These are phyloP conservation scores for Actinostola sp. DNA, from an alignment of 92 coral and sea anemone genomes.

Conservation along the genomic window DNA sequence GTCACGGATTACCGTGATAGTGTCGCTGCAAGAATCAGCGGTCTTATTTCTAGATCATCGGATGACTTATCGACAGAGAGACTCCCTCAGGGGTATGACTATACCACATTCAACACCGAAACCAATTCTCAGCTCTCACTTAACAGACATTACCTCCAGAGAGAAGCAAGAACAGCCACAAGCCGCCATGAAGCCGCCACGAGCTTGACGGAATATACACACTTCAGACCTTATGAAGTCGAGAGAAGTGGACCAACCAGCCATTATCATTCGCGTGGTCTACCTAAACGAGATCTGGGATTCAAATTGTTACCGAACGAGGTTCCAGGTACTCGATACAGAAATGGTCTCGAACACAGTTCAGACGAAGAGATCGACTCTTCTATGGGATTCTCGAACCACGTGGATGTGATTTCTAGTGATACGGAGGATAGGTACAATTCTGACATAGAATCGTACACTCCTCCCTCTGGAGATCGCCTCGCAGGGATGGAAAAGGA, in stretches of 20 bases:
- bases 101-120: background rate
- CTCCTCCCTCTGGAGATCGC: constrained; percentile 56
- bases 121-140: constrained; percentile 10
- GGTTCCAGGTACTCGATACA: constrained; percentile 25
- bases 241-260: background rate
- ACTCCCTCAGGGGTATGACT: background rate
- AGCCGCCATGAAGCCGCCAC: background rate
- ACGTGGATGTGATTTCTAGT: constrained; percentile 53
- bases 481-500: constrained; percentile 69
- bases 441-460: constrained; percentile 71
- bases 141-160: constrained; percentile 17
- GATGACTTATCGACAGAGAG: constrained; percentile 19
- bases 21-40: constrained; percentile 35
- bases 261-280: constrained; percentile 1
- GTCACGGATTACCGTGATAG: constrained; percentile 21
- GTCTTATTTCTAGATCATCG: constrained; percentile 39
- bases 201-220: constrained; percentile 1
- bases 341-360: constrained; percentile 42
- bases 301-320: constrained; percentile 18
- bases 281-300: constrained; percentile 8
- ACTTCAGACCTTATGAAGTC: constrained; percentile 10
- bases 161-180: constrained; percentile 16
- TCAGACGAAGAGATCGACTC: constrained; percentile 70
- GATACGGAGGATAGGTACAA: constrained; percentile 66
- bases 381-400: constrained; percentile 60